Evolutionary conservation across 2,113 vertebrate genomes (phyloP).

Genomic region (Carollia perspicillata): DNA sequence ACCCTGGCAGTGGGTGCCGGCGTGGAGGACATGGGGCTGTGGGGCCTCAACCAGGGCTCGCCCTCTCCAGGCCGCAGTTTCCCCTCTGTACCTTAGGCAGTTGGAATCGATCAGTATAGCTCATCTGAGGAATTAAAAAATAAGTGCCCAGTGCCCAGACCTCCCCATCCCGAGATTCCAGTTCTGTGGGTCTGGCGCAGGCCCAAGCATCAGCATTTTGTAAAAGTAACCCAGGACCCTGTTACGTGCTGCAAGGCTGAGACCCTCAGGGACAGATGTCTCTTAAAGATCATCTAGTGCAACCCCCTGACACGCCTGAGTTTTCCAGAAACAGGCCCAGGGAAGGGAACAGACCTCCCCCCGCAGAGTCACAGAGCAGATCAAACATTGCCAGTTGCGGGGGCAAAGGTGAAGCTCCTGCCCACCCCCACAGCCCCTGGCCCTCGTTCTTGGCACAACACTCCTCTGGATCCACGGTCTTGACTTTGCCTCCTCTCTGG

Average conservation of each 20-base stretch:
- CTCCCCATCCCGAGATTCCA: not conserved
- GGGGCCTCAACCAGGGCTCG: not conserved
- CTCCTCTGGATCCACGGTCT: not conserved
- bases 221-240: not conserved
- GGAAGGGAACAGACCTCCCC: not conserved
- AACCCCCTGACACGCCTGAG: not conserved
- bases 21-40: rapidly evolving
- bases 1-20: not conserved
- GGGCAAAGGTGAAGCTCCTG: too few relatives aligned
- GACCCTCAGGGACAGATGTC: not conserved
- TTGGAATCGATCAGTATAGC: not conserved
- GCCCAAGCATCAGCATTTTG: not conserved
- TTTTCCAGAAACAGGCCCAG: constrained; percentile 4
- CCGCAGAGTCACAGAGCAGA: not conserved
- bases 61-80: not conserved
- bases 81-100: not conserved
- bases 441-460: not conserved
- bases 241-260: not conserved
- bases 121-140: not conserved
- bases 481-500: not conserved
- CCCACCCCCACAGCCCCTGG: not conserved
- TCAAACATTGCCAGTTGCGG: not conserved
- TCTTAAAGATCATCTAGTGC: not conserved
- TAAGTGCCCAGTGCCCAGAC: not conserved
- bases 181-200: not conserved